These are phyloP conservation scores for Muscicapa striata DNA, from an alignment of 2,797 vertebrate species.

Conservation along the genomic window DNA sequence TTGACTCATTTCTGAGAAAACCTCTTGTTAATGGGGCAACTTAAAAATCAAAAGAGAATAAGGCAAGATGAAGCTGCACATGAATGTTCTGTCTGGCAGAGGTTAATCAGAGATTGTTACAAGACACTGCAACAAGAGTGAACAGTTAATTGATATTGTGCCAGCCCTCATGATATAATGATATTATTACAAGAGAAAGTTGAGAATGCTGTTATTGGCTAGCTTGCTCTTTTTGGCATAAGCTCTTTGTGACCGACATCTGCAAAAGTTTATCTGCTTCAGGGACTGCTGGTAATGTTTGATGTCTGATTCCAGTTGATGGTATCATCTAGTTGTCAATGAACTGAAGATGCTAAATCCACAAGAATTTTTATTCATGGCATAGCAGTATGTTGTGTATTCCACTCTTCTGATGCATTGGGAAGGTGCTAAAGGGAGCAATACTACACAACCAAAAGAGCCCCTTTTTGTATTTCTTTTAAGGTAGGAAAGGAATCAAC, in stretches of 20 bases:
- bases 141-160: slow-evolving; percentile 1
- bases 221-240: not conserved
- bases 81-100: not conserved
- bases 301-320: not conserved
- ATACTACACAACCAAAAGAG: not conserved
- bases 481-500: not conserved
- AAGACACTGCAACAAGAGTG: not conserved
- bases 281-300: not conserved
- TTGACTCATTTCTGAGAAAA: not conserved
- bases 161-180: not conserved
- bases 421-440: not conserved
- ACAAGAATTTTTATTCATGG: not conserved
- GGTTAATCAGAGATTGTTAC: slow-evolving; percentile 8
- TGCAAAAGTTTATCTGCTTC: not conserved
- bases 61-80: not conserved
- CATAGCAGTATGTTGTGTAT: not conserved
- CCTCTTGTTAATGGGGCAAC: not conserved
- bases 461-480: not conserved
- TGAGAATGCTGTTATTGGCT: not conserved
- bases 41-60: not conserved
- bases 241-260: not conserved
- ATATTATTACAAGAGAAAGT: not conserved
- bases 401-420: not conserved
- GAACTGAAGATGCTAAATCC: slow-evolving; percentile 10
- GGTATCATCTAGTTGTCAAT: not conserved